Percentiles rank a stretch among this genome's conserved stretches.
phyloP scores from a whole-genome alignment of 1,140 invertebrate species.

The Scaptodrosophila lebanonensis region DNA sequence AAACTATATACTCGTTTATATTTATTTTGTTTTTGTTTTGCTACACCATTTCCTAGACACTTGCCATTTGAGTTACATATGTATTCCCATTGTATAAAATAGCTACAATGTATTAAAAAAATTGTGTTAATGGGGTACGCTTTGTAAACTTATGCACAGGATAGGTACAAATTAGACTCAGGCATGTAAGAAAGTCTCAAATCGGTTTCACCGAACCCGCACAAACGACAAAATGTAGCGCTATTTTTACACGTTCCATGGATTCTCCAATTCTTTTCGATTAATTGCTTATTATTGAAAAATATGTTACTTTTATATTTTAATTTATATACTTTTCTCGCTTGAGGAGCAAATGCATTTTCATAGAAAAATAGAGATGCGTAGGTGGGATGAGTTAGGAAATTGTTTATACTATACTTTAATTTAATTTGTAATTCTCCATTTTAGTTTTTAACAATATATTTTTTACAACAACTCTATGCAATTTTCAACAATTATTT shows the following conservation, averaged over 20 bases:
- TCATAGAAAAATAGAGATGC: conserved; percentile 75
- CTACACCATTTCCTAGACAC: conserved; percentile 63
- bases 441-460: conserved; percentile 44
- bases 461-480: conserved; percentile 34
- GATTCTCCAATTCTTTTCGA: conserved; percentile 7
- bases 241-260: conserved; percentile 22
- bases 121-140: conserved; percentile 56
- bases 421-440: conserved; percentile 3
- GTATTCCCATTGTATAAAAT: conserved; percentile 59
- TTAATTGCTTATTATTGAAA: conserved; percentile 39
- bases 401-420: conserved; percentile 61
- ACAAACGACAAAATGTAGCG: conserved; percentile 53
- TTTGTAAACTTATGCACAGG: conserved; percentile 66
- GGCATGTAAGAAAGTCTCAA: conserved; percentile 66
- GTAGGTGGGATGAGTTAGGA: conserved; percentile 74
- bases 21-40: conserved; percentile 29
- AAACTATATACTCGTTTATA: conserved; percentile 29
- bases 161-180: conserved; percentile 74
- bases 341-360: conserved; percentile 57
- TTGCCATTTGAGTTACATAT: conserved; percentile 42
- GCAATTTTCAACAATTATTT: conserved; percentile 38
- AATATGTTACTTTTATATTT: conserved; percentile 43
- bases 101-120: conserved; percentile 62
- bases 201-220: conserved; percentile 37
- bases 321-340: conserved; percentile 46